These are phyloP conservation scores for Cetoscarus ocellatus DNA, from an alignment of 2,797 vertebrate genomes.

Conservation along the genomic window DNA sequence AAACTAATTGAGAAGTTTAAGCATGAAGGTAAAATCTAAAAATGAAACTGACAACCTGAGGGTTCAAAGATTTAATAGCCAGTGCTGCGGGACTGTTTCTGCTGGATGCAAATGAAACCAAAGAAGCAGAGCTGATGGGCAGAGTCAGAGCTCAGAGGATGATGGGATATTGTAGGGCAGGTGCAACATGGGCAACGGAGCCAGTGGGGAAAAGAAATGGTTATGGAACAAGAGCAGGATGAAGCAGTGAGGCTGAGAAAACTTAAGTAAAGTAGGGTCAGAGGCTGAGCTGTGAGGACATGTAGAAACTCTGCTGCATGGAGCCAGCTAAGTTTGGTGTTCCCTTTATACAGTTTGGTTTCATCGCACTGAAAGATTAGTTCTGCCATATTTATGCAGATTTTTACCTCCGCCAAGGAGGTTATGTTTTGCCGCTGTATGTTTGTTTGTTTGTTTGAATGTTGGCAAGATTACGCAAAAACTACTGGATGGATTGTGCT, in stretches of 20 bases:
- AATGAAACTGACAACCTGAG: slow-evolving; percentile 31
- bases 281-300: slow-evolving; percentile 31
- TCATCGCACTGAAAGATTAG: not conserved
- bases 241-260: slow-evolving; percentile 23
- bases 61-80: slow-evolving; percentile 34
- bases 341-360: not conserved
- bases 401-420: too few species aligned
- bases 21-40: slow-evolving; percentile 24
- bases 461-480: too few species aligned
- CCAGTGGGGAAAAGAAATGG: slow-evolving; percentile 37
- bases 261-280: slow-evolving; percentile 29
- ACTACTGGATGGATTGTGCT: too few species aligned
- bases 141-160: slow-evolving; percentile 38
- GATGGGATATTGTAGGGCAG: slow-evolving; percentile 51
- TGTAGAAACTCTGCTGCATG: slow-evolving; percentile 13
- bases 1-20: slow-evolving; percentile 33
- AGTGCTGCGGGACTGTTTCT: slow-evolving; percentile 33
- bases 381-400: not conserved
- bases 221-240: slow-evolving; percentile 41
- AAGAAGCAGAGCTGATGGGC: slow-evolving; percentile 27
- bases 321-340: slow-evolving; percentile 12
- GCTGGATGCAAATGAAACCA: slow-evolving; percentile 43
- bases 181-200: slow-evolving; percentile 45
- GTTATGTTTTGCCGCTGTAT: too few species aligned
- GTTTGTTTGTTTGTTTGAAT: too few species aligned